Conservation (phyloP, 2,113 vertebrate genomes). For the Chionis minor region DNA sequence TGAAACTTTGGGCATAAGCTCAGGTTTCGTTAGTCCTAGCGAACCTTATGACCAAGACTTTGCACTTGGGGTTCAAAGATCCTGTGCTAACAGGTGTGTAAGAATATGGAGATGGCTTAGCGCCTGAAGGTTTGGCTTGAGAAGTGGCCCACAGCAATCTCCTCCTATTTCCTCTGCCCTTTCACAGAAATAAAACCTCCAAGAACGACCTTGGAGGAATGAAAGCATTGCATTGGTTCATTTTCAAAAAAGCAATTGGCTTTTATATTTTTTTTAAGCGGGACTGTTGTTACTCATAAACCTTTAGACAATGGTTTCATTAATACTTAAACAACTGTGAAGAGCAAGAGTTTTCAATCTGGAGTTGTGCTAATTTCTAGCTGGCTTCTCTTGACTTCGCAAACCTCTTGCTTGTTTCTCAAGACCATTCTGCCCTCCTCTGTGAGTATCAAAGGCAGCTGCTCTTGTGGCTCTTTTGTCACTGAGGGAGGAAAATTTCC, state of each 20-base stretch:
- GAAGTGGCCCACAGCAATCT: background rate
- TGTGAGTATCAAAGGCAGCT: background rate
- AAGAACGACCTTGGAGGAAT: background rate
- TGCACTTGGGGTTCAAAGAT: background rate
- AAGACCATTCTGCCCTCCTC: background rate
- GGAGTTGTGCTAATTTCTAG: background rate
- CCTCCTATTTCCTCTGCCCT: background rate
- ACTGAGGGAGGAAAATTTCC: constrained; percentile 17
- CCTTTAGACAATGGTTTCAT: background rate
- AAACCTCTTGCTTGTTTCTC: background rate
- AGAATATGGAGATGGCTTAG: background rate
- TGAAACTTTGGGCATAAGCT: background rate
- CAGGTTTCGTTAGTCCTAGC: background rate
- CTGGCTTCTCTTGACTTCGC: background rate
- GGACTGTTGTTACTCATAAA: background rate
- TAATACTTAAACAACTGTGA: background rate
- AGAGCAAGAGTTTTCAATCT: background rate
- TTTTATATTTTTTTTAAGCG: background rate
- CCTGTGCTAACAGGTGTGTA: background rate
- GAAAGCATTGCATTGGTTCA: background rate
- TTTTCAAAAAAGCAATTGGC: background rate
- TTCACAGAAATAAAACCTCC: background rate
- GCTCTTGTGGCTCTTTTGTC: background rate
- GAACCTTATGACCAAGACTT: background rate
- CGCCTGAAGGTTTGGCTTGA: background rate